A percentile compares a stretch with the other conserved stretches of the same genome.
These are phyloP conservation scores for Smutsia gigantea DNA, from an alignment of 2,797 vertebrate species.

Conservation along the genomic window DNA sequence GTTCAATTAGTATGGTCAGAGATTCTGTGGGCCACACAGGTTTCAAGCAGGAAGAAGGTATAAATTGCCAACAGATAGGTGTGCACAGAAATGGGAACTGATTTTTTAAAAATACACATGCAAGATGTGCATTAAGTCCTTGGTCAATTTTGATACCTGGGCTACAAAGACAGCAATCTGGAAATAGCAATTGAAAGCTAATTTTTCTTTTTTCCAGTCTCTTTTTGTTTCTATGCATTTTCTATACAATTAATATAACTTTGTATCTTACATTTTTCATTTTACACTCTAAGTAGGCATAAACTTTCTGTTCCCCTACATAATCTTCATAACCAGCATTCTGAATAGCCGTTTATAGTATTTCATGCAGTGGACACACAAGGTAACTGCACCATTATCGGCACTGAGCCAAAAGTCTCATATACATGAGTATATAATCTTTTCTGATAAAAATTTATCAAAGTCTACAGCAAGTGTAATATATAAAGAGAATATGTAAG, in stretches of 20 bases:
- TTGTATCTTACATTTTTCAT: constrained; percentile 6
- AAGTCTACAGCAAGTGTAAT: neutral
- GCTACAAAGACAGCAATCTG: neutral
- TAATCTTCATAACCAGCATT: constrained; percentile 1
- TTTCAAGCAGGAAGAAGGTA: neutral
- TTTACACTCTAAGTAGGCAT: neutral
- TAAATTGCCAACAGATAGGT: neutral
- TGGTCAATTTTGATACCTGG: neutral
- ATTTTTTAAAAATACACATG: neutral
- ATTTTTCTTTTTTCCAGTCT: neutral
- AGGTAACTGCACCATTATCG: neutral
- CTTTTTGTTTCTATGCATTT: constrained; percentile 7
- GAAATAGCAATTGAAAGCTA: neutral
- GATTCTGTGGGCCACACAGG: neutral
- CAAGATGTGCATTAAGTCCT: neutral
- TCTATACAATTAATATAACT: neutral
- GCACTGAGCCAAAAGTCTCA: neutral
- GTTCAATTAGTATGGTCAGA: neutral
- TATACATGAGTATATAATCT: neutral
- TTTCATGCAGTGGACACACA: neutral
- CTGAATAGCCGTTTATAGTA: neutral
- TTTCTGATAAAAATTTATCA: neutral
- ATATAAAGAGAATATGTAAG: neutral
- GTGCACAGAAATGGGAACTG: neutral
- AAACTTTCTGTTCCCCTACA: neutral